phyloP scores from a whole-genome alignment of 2,797 vertebrate species.

The Rhinella marina region DNA sequence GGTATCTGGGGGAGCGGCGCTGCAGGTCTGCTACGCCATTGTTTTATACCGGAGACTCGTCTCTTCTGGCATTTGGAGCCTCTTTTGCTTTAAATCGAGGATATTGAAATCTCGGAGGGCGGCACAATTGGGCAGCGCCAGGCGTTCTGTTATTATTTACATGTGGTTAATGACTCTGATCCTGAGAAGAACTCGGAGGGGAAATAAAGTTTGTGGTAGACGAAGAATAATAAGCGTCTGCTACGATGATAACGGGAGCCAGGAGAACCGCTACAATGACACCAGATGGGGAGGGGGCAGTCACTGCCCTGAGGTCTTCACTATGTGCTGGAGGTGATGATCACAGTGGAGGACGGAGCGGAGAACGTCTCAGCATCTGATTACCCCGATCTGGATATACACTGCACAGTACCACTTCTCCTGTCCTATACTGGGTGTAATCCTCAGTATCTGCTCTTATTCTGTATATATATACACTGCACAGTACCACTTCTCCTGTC shows the following conservation, averaged over 20 bases:
- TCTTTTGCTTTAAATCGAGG: conserved; percentile 26
- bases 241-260: no score
- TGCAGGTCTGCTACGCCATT: background rate
- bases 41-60: background rate
- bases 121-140: background rate
- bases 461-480: no score
- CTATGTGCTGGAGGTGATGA: no score
- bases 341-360: no score
- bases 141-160: conserved; percentile 24
- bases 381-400: no score
- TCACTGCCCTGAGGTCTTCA: background rate
- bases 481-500: no score
- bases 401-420: no score
- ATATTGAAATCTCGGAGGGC: background rate
- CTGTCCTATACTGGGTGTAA: no score
- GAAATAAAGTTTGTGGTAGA: conserved; percentile 23
- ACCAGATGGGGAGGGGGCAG: no score
- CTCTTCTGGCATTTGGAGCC: background rate
- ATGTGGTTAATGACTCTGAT: background rate
- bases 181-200: background rate
- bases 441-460: no score
- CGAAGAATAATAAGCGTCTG: conserved; percentile 6
- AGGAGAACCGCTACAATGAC: background rate
- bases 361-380: no score
- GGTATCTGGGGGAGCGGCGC: background rate